Evolutionary conservation across 2,113 vertebrate species (phyloP), one percentile per base, ranked within the genome.

Genomic region (Aphelocoma coerulescens): DNA sequence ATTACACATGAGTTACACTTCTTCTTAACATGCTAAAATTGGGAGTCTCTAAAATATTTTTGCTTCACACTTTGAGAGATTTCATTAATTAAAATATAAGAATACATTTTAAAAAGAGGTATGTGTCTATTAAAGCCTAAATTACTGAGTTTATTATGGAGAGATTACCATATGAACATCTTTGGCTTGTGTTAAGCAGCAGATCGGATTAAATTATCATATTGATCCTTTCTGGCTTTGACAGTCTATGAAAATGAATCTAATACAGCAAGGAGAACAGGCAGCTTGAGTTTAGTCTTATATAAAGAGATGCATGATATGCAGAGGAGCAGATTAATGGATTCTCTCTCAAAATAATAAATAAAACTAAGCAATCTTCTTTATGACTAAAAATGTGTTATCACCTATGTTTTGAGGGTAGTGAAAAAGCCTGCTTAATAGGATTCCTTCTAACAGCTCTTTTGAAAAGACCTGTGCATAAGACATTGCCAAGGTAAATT

Each of bases 401-500:
- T 83, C 88, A 92, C 82, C 85, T 94, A 35, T 92, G 84, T 96
- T 97, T 94, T 93, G 91, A 93, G 68, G 77, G 46, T 84, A 66
- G 48, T 3, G 3, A 91, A 95, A 93, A 91, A 92, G 37, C 63
- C 86, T 95, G 52, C 94, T 97, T 97, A 69, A 79, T 94, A 83
- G 59, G 83, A 95, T 97, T 96, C 89, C 68, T 96, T 72, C 83
- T 94, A 94, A 94, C 91, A 97, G 91, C 68, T 89, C 95, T 95
- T 93, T 94, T 96, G 80, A 87, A 81, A 94, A 97, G 81, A 89
- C 80, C 82, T 89, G 69, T 59, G 52, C 82, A 82, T 95, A 91
- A 97, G 95, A 95, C 95, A 93, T 94, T 93, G 89, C 96, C 97
- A 97, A 96, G 96, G 97, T 98, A 97, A 97, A 93, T 96, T 96